phyloP scores from a whole-genome alignment of 2,113 vertebrate genomes.

The Regulus satrapa region DNA sequence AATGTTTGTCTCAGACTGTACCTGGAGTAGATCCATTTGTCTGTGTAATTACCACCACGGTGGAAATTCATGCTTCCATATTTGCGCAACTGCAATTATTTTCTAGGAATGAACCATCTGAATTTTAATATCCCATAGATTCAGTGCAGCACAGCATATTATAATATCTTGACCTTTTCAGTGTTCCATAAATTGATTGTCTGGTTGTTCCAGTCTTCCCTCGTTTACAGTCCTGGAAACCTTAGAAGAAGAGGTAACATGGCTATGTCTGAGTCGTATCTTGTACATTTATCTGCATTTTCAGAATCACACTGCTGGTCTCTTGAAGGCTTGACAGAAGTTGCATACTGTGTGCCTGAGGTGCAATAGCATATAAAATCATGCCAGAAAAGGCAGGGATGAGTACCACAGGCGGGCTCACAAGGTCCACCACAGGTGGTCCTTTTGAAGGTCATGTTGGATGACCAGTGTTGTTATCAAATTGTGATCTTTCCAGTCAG shows the following conservation, averaged over 20 bases:
- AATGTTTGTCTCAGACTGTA: not conserved
- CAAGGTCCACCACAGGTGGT: not conserved
- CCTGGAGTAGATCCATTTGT: not conserved
- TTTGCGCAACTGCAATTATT: not conserved
- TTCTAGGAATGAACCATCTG: not conserved
- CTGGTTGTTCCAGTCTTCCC: not conserved
- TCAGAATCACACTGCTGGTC: not conserved
- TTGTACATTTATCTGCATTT: slow-evolving; percentile 3
- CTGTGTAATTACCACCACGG: not conserved
- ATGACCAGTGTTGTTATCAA: not conserved
- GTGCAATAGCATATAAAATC: not conserved
- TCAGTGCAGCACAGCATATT: not conserved
- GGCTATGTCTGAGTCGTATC: not conserved
- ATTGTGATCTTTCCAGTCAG: slow-evolving; percentile 1
- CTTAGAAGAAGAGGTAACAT: slow-evolving; percentile 3
- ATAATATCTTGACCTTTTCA: slow-evolving; percentile 62
- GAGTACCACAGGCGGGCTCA: not conserved
- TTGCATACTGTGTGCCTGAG: not conserved
- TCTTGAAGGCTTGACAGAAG: slow-evolving; percentile 23
- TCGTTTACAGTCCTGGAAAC: slow-evolving; percentile 29
- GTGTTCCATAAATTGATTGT: slow-evolving; percentile 54
- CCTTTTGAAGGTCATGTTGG: slow-evolving; percentile 1
- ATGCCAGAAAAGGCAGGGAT: slow-evolving; percentile 4
- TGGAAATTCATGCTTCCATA: not conserved
- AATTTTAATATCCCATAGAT: not conserved